These are phyloP conservation scores for Ormyrus nitidulus DNA, from an alignment of 2,888 invertebrate species.

Conservation along the genomic window DNA sequence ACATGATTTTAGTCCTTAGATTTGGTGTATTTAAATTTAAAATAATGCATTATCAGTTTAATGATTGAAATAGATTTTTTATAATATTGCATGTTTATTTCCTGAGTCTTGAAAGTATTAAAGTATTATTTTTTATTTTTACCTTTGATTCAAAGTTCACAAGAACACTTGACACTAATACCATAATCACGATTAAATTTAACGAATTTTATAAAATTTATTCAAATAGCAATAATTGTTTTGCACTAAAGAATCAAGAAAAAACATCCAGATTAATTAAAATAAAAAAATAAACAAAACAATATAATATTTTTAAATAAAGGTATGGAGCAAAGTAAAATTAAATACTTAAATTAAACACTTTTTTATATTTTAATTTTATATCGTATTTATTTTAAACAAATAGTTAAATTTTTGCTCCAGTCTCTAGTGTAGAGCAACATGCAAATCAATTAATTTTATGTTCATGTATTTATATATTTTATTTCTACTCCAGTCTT, in stretches of 20 bases:
- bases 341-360: neutral
- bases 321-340: slow-evolving; percentile 2
- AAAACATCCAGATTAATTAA: neutral
- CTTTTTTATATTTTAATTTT: neutral
- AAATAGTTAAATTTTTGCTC: slow-evolving; percentile 23
- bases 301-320: neutral
- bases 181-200: slow-evolving; percentile 17
- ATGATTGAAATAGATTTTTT: slow-evolving; percentile 8
- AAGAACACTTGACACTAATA: slow-evolving; percentile 19
- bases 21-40: slow-evolving; percentile 60
- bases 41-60: slow-evolving; percentile 37
- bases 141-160: slow-evolving; percentile 12
- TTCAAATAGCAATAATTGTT: slow-evolving; percentile 10
- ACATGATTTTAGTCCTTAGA: slow-evolving; percentile 42
- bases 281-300: slow-evolving; percentile 9
- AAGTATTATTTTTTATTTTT: slow-evolving; percentile 30
- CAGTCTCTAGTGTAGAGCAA: slow-evolving; percentile 2
- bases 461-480: slow-evolving; percentile 46
- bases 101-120: neutral
- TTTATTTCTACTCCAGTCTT: slow-evolving; percentile 62
- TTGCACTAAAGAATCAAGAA: slow-evolving; percentile 1
- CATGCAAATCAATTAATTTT: slow-evolving; percentile 39
- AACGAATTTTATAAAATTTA: neutral
- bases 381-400: neutral
- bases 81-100: slow-evolving; percentile 39